A percentile compares a stretch with the other conserved stretches of the same genome.
Conservation (phyloP, 2,113 vertebrate genomes). For the Elephantulus edwardii region DNA sequence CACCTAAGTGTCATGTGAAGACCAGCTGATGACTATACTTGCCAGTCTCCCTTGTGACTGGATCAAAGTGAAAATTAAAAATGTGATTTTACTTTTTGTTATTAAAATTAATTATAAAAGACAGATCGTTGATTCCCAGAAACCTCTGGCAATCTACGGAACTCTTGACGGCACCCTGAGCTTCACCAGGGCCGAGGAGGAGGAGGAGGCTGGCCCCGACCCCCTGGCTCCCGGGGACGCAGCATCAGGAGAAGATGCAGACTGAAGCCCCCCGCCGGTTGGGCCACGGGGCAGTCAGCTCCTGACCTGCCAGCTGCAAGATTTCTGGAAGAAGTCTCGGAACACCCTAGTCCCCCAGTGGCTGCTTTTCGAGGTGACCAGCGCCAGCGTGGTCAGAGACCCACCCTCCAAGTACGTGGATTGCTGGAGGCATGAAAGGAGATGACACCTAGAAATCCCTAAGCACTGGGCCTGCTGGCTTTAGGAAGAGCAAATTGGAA, state of each 20-base stretch:
- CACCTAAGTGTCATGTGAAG: too few species aligned
- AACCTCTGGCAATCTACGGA: too few species aligned
- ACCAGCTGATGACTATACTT: too few species aligned
- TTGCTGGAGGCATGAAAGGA: too few species aligned
- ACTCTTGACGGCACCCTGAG: slow-evolving; percentile 93
- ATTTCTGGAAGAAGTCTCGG: slow-evolving; percentile 89
- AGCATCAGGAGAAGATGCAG: too few species aligned
- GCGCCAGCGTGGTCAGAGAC: slow-evolving; percentile 92
- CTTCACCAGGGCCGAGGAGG: slow-evolving; percentile 88
- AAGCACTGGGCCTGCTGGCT: slow-evolving; percentile 40
- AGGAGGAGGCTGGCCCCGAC: slow-evolving; percentile 77
- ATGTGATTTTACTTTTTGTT: too few species aligned
- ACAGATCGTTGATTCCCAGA: too few species aligned
- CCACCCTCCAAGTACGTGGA: slow-evolving; percentile 95
- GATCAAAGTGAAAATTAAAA: too few species aligned
- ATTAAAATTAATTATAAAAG: too few species aligned
- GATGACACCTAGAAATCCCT: too few species aligned
- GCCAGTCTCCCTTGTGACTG: too few species aligned
- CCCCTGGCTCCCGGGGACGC: not conserved
- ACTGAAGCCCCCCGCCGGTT: slow-evolving; percentile 81
- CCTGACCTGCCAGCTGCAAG: slow-evolving; percentile 90
- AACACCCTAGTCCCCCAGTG: slow-evolving; percentile 84
- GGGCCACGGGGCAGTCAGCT: slow-evolving; percentile 80
- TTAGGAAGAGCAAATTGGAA: not conserved
- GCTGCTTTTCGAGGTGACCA: slow-evolving; percentile 94